Evolutionary conservation across 1,140 invertebrate genomes (phyloP).

Genomic region (Panonychus citri): DNA sequence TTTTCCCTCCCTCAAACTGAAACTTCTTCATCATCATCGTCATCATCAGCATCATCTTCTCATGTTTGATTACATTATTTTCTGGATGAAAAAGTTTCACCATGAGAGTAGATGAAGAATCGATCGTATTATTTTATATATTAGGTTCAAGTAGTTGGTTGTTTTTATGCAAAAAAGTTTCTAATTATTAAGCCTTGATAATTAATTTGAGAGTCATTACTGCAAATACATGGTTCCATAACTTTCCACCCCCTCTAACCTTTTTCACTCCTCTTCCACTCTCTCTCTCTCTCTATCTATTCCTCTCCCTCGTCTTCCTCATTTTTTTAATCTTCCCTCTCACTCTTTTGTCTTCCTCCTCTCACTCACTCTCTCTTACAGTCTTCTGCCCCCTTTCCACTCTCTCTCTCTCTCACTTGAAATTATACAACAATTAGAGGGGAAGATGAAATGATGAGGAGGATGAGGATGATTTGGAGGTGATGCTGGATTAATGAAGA

Average conservation of each 20-base stretch:
- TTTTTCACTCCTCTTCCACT: not conserved
- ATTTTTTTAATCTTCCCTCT: not conserved
- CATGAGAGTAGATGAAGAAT: too few relatives aligned
- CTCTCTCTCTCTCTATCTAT: not conserved
- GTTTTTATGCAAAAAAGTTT: not conserved
- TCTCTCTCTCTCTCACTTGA: not conserved
- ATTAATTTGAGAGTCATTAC: conserved; percentile 2
- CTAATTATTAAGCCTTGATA: conserved; percentile 2
- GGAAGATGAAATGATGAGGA: too few relatives aligned
- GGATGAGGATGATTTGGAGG: too few relatives aligned
- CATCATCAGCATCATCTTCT: too few relatives aligned
- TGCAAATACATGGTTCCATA: not conserved
- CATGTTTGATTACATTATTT: too few relatives aligned
- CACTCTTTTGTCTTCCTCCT: not conserved
- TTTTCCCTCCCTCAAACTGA: too few relatives aligned
- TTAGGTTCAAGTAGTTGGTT: too few relatives aligned
- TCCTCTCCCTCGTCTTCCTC: not conserved
- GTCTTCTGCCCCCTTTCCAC: not conserved
- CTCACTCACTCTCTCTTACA: not conserved
- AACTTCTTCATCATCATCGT: too few relatives aligned
- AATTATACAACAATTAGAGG: not conserved
- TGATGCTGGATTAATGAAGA: too few relatives aligned
- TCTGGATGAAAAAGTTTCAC: too few relatives aligned
- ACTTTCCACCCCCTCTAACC: not conserved
- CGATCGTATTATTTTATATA: not conserved